Evolutionary conservation across 2,113 vertebrate genomes (phyloP).

Genomic region (Cygnus buccinator): DNA sequence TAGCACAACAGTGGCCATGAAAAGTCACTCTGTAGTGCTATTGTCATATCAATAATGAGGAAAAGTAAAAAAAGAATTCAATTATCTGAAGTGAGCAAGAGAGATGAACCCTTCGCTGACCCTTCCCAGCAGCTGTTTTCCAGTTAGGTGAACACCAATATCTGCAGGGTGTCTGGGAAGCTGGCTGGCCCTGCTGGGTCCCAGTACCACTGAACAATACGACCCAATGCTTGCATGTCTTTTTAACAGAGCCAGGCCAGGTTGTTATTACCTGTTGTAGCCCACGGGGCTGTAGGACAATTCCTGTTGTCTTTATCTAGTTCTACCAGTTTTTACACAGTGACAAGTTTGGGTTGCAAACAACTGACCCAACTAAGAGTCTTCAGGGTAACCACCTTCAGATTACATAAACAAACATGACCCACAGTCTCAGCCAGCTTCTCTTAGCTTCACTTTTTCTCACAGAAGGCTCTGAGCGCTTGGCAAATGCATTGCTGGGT

Average conservation of each 20-base stretch:
- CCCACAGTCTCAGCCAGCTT: not conserved
- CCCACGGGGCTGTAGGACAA: conserved; percentile 70
- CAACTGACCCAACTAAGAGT: conserved; percentile 53
- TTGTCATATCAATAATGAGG: not conserved
- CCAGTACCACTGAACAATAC: not conserved
- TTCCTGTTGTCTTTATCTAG: conserved; percentile 64
- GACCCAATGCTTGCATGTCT: not conserved
- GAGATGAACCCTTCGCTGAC: not conserved
- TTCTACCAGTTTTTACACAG: conserved; percentile 73
- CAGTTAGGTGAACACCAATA: not conserved
- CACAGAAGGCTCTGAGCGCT: not conserved
- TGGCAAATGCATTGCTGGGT: not conserved
- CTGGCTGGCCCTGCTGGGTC: not conserved
- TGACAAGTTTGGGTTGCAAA: conserved; percentile 67
- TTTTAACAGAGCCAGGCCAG: conserved; percentile 22
- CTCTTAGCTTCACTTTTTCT: not conserved
- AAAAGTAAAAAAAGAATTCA: not conserved
- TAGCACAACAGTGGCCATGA: not conserved
- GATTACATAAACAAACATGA: conserved; percentile 48
- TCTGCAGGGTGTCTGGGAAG: not conserved
- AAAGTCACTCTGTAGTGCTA: not conserved
- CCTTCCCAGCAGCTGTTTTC: not conserved
- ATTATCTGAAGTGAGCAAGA: not conserved
- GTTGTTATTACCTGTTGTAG: conserved; percentile 59
- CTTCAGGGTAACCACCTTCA: conserved; percentile 38